Evolutionary conservation across 2,113 vertebrate species (phyloP), one percentile per base, ranked within the genome.

Genomic region (Athene noctua): DNA sequence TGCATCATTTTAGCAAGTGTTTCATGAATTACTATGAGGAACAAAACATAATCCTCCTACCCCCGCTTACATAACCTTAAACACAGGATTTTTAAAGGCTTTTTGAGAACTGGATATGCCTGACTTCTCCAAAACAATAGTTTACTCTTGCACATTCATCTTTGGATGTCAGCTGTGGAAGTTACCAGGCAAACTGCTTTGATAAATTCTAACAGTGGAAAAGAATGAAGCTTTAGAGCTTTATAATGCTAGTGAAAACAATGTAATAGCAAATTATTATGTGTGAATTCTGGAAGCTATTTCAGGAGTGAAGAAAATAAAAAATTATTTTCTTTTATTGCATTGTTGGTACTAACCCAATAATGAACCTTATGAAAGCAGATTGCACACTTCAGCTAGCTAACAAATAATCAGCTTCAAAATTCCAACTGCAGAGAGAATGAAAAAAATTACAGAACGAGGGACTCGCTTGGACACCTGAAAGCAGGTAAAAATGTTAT

Each of bases 51-150:
- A 7, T 86, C 74, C 47, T 93, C 59, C 66, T 73, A 30, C 79
- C 46, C 82, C 80, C 0, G 4, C 90, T 95, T 96, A 90, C 84
- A 91, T 94, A 97, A 94, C 84, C 51, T 90, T 82, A 80, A 87
- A 95, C 89, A 62, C 47, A n/a, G 87, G 79, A 90, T 86, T 96
- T 96, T 95, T 77, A 88, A 91, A 90, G 74, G 81, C 79, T 94
- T 85, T 94, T 80, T 88, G 93, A 83, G 89, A 63, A 49, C 81
- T 83, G 55, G 84, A 47, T 72, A 96, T 86, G 91, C 93, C 87
- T 95, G 84, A 91, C 71, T 95, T 97, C 59, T 93, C 89, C 91
- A 83, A 93, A 96, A 97, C 92, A 96, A 96, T 91, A 34, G 84
- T 92, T 55, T 73, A 27, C 84, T 80, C 80, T 96, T 70, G 80